These are phyloP conservation scores for Malthinus flaveolus DNA, from an alignment of 2,888 invertebrate genomes.

Conservation along the genomic window DNA sequence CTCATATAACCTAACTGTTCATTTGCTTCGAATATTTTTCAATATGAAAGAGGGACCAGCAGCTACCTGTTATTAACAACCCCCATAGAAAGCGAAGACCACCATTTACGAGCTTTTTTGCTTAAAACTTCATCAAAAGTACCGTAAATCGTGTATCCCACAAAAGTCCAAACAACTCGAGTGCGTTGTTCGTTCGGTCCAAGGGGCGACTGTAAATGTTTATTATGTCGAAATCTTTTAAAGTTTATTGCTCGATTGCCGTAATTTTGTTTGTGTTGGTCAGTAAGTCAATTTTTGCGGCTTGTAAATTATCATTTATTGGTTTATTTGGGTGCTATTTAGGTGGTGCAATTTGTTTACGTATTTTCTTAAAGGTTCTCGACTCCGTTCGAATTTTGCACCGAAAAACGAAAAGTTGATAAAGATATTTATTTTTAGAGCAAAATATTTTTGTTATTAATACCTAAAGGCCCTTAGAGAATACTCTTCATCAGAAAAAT, in stretches of 20 bases:
- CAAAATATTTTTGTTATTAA: neutral
- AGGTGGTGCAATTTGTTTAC: too few species aligned
- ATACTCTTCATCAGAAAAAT: neutral
- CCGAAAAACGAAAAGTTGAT: too few species aligned
- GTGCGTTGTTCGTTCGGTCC: constrained; percentile 12
- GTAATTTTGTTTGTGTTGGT: too few species aligned
- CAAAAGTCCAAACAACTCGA: constrained; percentile 15
- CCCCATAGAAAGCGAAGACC: neutral
- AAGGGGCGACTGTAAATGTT: constrained; percentile 10
- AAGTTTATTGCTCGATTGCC: neutral
- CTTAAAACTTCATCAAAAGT: constrained; percentile 9
- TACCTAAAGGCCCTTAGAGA: neutral
- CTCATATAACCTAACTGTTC: constrained; percentile 27
- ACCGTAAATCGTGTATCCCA: constrained; percentile 20
- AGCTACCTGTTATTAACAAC: constrained; percentile 17
- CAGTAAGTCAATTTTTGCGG: too few species aligned
- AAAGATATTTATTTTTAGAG: constrained; percentile 2
- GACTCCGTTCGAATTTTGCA: too few species aligned
- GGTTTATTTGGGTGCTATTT: too few species aligned
- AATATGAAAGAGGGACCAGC: constrained; percentile 8
- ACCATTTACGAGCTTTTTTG: constrained; percentile 17
- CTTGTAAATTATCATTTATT: too few species aligned
- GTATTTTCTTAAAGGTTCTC: too few species aligned
- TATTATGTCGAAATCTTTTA: constrained; percentile 13
- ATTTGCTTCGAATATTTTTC: constrained; percentile 12